A percentile compares a stretch with the other conserved stretches of the same genome.
Evolutionary conservation across 2,797 vertebrate genomes (phyloP).

Genomic region (Leptoclinus maculatus): DNA sequence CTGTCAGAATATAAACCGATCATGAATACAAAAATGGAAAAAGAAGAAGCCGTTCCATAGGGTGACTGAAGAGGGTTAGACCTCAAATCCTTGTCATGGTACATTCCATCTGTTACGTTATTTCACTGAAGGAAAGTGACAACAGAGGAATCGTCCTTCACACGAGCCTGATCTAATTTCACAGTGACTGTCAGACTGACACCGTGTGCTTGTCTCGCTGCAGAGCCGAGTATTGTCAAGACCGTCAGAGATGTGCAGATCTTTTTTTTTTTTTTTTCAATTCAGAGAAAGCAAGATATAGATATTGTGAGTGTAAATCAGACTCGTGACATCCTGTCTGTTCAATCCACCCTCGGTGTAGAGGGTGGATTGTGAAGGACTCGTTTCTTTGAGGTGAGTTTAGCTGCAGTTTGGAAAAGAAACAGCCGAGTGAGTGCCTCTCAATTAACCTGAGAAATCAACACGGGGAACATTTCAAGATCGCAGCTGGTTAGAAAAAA

Average conservation of each 20-base stretch:
- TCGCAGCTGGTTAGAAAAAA: slow-evolving; percentile 5
- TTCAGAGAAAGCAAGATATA: neutral
- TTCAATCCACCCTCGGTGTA: neutral
- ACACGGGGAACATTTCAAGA: neutral
- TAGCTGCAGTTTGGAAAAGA: slow-evolving; percentile 14
- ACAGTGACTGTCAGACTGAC: slow-evolving; percentile 30
- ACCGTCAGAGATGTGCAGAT: slow-evolving; percentile 12
- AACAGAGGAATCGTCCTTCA: slow-evolving; percentile 32
- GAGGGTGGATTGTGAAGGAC: slow-evolving; percentile 8
- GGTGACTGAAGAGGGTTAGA: neutral
- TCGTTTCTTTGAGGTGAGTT: slow-evolving; percentile 8
- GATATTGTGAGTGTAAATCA: slow-evolving; percentile 25
- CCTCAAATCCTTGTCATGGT: slow-evolving; percentile 13
- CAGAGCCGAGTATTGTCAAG: neutral
- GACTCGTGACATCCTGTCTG: slow-evolving; percentile 10
- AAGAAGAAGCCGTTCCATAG: neutral
- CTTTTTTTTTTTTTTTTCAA: slow-evolving; percentile 8
- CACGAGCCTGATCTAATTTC: slow-evolving; percentile 37
- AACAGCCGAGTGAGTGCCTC: slow-evolving; percentile 27
- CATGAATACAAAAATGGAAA: neutral
- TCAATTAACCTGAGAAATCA: slow-evolving; percentile 39
- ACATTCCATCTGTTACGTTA: slow-evolving; percentile 42
- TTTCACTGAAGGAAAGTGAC: slow-evolving; percentile 20
- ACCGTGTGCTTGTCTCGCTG: slow-evolving; percentile 8
- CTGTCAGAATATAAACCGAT: neutral